phyloP scores from a whole-genome alignment of 2,113 vertebrate genomes.

The Abramis brama region DNA sequence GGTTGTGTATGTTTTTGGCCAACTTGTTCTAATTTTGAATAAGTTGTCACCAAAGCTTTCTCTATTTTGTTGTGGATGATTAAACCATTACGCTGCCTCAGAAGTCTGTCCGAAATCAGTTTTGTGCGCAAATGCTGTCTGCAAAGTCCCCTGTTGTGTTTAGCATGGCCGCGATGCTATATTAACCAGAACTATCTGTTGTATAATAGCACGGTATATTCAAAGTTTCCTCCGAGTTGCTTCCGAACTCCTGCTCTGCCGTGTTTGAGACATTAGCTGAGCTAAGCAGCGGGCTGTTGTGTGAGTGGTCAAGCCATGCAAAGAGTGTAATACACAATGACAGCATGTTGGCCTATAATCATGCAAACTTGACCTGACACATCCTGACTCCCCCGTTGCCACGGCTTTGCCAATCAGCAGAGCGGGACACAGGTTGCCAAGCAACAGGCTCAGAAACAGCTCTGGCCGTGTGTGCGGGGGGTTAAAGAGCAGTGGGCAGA shows the following conservation, averaged over 20 bases:
- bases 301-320: slow-evolving; percentile 49
- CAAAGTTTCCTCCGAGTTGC: slow-evolving; percentile 10
- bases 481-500: slow-evolving; percentile 18
- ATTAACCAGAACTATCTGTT: background rate
- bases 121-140: too few relatives aligned
- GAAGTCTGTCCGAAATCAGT: too few relatives aligned
- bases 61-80: too few relatives aligned
- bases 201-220: background rate
- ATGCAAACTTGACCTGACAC: slow-evolving; percentile 72
- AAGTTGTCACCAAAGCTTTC: too few relatives aligned
- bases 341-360: slow-evolving; percentile 69
- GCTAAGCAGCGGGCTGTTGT: slow-evolving; percentile 54
- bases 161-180: background rate
- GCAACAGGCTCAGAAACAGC: slow-evolving; percentile 62
- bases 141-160: too few relatives aligned
- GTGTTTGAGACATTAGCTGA: slow-evolving; percentile 6
- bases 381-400: slow-evolving; percentile 63
- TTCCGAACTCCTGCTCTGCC: background rate
- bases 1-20: too few relatives aligned
- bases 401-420: slow-evolving; percentile 58
- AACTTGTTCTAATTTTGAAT: too few relatives aligned
- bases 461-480: background rate
- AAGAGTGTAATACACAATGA: slow-evolving; percentile 61
- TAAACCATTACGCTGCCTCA: too few relatives aligned
- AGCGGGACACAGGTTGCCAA: slow-evolving; percentile 66